A percentile compares a stretch with the other conserved stretches of the same genome.
Evolutionary conservation across 2,113 vertebrate species (phyloP).

Genomic region (Thamnophis sirtalis): DNA sequence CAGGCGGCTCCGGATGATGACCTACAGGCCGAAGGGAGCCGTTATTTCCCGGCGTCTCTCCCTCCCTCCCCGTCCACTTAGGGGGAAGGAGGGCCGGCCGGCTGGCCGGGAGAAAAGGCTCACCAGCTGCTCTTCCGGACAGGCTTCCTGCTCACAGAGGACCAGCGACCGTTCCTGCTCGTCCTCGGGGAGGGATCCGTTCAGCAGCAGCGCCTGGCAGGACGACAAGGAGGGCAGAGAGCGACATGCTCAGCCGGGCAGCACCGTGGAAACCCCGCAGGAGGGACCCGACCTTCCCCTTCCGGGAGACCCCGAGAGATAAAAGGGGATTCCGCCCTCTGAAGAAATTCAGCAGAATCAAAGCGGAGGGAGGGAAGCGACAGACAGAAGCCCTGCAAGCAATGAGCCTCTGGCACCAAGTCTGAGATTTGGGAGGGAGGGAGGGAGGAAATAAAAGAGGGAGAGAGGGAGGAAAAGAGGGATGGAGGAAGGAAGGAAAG

Average conservation of each 20-base stretch:
- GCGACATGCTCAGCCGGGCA: neutral
- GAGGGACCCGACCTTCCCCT: neutral
- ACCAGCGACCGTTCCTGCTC: slow-evolving; percentile 82
- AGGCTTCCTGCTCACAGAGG: slow-evolving; percentile 76
- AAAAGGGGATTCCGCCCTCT: neutral
- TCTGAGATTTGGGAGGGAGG: neutral
- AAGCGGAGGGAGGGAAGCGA: neutral
- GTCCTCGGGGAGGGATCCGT: slow-evolving; percentile 88
- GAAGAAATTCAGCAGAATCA: no score
- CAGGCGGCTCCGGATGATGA: slow-evolving; percentile 87
- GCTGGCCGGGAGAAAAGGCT: neutral
- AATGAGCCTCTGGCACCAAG: neutral
- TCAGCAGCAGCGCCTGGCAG: slow-evolving; percentile 87
- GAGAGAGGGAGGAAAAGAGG: no score
- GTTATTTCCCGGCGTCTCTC: neutral
- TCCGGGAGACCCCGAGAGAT: neutral
- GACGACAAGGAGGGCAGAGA: slow-evolving; percentile 28
- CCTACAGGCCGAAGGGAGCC: slow-evolving; percentile 63
- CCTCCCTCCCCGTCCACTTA: no score
- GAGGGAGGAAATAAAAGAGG: no score
- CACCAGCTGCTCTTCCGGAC: slow-evolving; percentile 89
- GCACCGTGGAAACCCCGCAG: neutral
- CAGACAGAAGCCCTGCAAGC: neutral
- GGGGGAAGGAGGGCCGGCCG: neutral
- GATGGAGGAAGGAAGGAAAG: no score